phyloP scores from a whole-genome alignment of 2,113 vertebrate species.

The Sebastes schlegelii region DNA sequence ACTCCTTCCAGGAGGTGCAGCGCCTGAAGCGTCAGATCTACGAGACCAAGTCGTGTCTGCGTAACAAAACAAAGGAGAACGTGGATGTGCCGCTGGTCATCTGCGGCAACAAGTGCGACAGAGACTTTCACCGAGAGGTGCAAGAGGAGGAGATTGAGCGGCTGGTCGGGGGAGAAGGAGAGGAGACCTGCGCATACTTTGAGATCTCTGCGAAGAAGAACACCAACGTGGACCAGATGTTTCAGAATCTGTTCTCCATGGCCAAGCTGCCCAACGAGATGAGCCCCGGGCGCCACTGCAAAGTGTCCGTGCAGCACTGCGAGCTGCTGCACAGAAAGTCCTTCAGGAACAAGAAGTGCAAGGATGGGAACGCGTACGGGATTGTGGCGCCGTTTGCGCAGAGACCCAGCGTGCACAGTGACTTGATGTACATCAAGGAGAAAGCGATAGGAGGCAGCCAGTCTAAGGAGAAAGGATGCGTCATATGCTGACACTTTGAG shows the following conservation, averaged over 20 bases:
- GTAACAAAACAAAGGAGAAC: slow-evolving; percentile 96
- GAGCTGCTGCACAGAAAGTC: slow-evolving; percentile 92
- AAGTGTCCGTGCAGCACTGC: slow-evolving; percentile 92
- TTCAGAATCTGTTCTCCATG: slow-evolving; percentile 94
- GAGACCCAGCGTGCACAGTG: slow-evolving; percentile 96
- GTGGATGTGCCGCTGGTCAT: slow-evolving; percentile 94
- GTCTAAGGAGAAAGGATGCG: slow-evolving; percentile 91
- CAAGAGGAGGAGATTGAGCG: slow-evolving; percentile 91
- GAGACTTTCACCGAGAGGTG: slow-evolving; percentile 91
- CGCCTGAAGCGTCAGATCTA: slow-evolving; percentile 95
- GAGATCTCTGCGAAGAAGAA: slow-evolving; percentile 97
- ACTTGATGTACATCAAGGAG: slow-evolving; percentile 97
- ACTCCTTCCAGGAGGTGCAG: slow-evolving; percentile 96
- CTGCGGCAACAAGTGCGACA: slow-evolving; percentile 97
- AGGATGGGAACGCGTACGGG: slow-evolving; percentile 92
- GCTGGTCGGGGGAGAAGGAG: slow-evolving; percentile 88
- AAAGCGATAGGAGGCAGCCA: slow-evolving; percentile 90
- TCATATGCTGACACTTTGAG: slow-evolving; percentile 89
- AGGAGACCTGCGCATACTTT: slow-evolving; percentile 93
- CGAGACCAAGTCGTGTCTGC: slow-evolving; percentile 95
- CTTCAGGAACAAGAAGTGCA: slow-evolving; percentile 88
- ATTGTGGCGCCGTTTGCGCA: slow-evolving; percentile 94
- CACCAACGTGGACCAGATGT: slow-evolving; percentile 96
- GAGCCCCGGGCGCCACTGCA: slow-evolving; percentile 96
- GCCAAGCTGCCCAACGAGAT: slow-evolving; percentile 96